Evolutionary conservation across 2,888 invertebrate genomes (phyloP), one percentile per base, ranked within the genome.

Genomic region (Selenia dentaria): DNA sequence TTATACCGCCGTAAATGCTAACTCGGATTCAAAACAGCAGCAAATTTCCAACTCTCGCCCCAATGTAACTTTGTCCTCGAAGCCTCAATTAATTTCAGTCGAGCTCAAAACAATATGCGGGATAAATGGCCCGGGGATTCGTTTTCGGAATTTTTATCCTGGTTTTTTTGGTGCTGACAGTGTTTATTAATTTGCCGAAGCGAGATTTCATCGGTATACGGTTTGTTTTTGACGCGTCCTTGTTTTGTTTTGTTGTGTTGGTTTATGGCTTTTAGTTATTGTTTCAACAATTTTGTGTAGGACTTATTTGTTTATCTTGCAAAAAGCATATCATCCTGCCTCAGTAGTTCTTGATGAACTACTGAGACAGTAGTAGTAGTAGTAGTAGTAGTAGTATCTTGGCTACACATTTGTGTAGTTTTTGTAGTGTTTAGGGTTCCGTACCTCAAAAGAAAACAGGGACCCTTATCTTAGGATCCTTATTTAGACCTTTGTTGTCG

Each of bases 21-120:
- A 16, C 5, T 2, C 16, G 5, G 5, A 16, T 16, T 16, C 5
- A 16, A 16, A 16, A 3, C 5, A 16, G 16, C 16, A 5, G 16
- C 2, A 16, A 16, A 3, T 16, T 16, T 16, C 16, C 16, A 16
- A 16, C 2, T 3, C 16, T 3, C n/a, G 5, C 10, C 9, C 20
- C 32, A 22, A 45, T 25, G 20, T 18, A 57, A 42, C 38, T 44
- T 32, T 13, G 22, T 8, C 22, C 2, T 22, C 3, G 35, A 59
- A 42, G 49, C 37, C 26, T 31, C 45, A 56, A 64, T 62, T 62
- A 55, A 66, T 64, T 51, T 54, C 38, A 25, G 34, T 22, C 16
- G 9, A 13, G 9, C 42, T 32, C 26, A 37, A 51, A 51, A 51
- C 43, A 43, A 54, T 41, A 46, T 28, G 35, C 40, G 14, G 39